phyloP scores from a whole-genome alignment of 2,113 vertebrate species.

The Triplophysa siluroides region DNA sequence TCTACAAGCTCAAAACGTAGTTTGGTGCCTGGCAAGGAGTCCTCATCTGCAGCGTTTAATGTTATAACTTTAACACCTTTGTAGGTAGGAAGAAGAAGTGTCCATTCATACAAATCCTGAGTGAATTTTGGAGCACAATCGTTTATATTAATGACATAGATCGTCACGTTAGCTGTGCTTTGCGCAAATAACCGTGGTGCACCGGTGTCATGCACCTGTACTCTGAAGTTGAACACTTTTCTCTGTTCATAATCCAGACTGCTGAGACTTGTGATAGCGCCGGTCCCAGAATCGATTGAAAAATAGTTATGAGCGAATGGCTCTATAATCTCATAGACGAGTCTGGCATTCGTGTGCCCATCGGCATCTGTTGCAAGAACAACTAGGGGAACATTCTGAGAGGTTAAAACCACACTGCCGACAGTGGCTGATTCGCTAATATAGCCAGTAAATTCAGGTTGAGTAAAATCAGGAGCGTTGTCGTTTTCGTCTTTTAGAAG shows the following conservation, averaged over 20 bases:
- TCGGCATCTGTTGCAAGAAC: constrained; percentile 81
- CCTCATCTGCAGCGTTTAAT: constrained; percentile 78
- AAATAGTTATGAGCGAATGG: constrained; percentile 79
- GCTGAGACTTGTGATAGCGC: constrained; percentile 77
- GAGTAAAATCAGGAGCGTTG: constrained; percentile 76
- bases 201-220: constrained; percentile 81
- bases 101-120: constrained; percentile 73
- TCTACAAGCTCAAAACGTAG: constrained; percentile 80
- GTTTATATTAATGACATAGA: constrained; percentile 81
- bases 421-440: constrained; percentile 79
- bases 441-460: constrained; percentile 76
- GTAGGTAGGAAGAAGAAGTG: constrained; percentile 79
- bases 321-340: constrained; percentile 83
- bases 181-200: constrained; percentile 75
- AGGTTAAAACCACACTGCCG: constrained; percentile 80
- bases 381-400: constrained; percentile 75
- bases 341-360: constrained; percentile 78
- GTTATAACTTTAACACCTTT: constrained; percentile 77
- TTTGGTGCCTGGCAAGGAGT: constrained; percentile 74
- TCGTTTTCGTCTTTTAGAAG: constrained; percentile 84
- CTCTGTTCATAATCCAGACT: constrained; percentile 81
- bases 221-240: constrained; percentile 78
- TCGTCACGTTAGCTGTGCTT: constrained; percentile 79
- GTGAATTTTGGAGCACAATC: constrained; percentile 83
- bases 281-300: constrained; percentile 82